Evolutionary conservation across 2,888 invertebrate genomes (phyloP).

Genomic region (Rhyacophila evoluta): DNA sequence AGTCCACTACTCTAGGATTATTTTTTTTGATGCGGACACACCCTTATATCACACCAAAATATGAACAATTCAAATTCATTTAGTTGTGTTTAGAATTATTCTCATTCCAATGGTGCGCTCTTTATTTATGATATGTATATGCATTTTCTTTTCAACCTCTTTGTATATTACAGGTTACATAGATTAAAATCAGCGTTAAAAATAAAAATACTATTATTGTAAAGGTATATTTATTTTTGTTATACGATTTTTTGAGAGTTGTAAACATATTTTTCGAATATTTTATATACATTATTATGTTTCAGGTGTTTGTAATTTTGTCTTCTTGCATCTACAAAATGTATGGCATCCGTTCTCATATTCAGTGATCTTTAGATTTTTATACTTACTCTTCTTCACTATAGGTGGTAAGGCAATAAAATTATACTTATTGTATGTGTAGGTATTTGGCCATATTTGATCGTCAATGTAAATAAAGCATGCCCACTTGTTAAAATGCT

Average conservation of each 20-base stretch:
- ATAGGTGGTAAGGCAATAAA: constrained; percentile 51
- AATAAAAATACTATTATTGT: neutral
- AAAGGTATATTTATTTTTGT: constrained; percentile 23
- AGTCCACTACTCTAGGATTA: too few species aligned
- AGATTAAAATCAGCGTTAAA: constrained; percentile 19
- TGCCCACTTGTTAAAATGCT: constrained; percentile 69
- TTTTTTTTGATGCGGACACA: too few species aligned
- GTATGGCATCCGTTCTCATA: constrained; percentile 31
- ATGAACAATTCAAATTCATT: too few species aligned
- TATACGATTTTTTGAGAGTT: constrained; percentile 36
- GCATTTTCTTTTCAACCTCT: too few species aligned
- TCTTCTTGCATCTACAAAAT: constrained; percentile 33
- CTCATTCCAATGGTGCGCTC: too few species aligned
- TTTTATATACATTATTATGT: constrained; percentile 41
- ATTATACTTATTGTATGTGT: constrained; percentile 50
- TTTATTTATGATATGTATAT: too few species aligned
- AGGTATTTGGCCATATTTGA: constrained; percentile 68
- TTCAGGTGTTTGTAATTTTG: constrained; percentile 37
- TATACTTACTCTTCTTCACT: constrained; percentile 50
- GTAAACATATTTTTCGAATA: constrained; percentile 46
- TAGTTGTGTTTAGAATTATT: too few species aligned
- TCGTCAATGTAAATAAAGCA: constrained; percentile 72
- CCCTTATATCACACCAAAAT: too few species aligned
- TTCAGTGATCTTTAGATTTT: constrained; percentile 48
- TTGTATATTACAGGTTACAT: neutral